phyloP scores from a whole-genome alignment of 2,797 vertebrate species.

The Decapterus maruadsi region DNA sequence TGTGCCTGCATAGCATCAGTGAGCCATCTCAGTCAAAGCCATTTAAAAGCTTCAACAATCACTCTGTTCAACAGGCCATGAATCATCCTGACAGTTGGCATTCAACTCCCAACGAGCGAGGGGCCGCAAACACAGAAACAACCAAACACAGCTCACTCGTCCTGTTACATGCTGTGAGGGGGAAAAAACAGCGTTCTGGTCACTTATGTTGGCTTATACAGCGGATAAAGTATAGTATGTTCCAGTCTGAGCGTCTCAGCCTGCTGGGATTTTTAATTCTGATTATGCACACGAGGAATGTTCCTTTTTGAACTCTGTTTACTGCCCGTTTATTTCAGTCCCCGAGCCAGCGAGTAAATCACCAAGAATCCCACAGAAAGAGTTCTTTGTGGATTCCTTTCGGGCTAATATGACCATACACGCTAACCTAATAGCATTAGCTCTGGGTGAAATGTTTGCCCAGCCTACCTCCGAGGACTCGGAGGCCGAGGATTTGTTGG shows the following conservation, averaged over 20 bases:
- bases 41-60: slow-evolving; percentile 27
- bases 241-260: slow-evolving; percentile 26
- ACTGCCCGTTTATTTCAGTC: slow-evolving; percentile 8
- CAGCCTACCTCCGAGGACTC: slow-evolving; percentile 88
- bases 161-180: slow-evolving; percentile 6
- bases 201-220: not conserved
- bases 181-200: not conserved
- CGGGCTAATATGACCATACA: slow-evolving; percentile 23
- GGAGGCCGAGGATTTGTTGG: slow-evolving; percentile 87
- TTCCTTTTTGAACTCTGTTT: slow-evolving; percentile 41
- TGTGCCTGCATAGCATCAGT: slow-evolving; percentile 24
- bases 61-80: slow-evolving; percentile 31
- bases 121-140: slow-evolving; percentile 29
- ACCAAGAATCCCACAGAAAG: slow-evolving; percentile 40
- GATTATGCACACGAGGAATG: slow-evolving; percentile 39
- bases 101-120: slow-evolving; percentile 19
- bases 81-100: slow-evolving; percentile 50
- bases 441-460: slow-evolving; percentile 23
- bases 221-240: slow-evolving; percentile 7
- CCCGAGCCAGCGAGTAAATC: slow-evolving; percentile 23
- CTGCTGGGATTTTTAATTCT: slow-evolving; percentile 35
- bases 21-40: not conserved
- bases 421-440: slow-evolving; percentile 44
- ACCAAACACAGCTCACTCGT: slow-evolving; percentile 2
- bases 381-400: slow-evolving; percentile 42